Conservation (phyloP, 2,888 invertebrate species). For the Calameuta idolon region DNA sequence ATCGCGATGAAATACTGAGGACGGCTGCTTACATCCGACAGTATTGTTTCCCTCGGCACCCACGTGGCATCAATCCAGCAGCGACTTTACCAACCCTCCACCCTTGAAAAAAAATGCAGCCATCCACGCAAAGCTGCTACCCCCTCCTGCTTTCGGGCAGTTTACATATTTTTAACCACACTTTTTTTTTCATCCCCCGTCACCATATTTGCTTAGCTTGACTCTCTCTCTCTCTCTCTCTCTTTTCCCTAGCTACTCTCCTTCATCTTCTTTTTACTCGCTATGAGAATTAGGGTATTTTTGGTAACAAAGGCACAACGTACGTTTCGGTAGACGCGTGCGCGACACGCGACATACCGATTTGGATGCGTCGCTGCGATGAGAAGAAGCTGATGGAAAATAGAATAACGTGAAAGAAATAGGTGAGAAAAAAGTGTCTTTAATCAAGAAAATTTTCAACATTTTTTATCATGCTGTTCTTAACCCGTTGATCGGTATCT, state of each 20-base stretch:
- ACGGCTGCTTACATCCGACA: slow-evolving; percentile 20
- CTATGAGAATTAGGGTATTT: not conserved
- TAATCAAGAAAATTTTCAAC: too few species aligned
- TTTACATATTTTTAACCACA: slow-evolving; percentile 25
- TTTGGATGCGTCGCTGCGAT: not conserved
- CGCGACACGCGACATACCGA: not conserved
- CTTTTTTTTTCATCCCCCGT: slow-evolving; percentile 17
- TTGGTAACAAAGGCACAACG: not conserved
- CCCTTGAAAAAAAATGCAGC: too few species aligned
- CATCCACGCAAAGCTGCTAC: not conserved
- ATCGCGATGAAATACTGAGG: slow-evolving; percentile 24
- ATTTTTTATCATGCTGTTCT: too few species aligned
- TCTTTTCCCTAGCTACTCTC: not conserved
- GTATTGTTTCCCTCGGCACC: slow-evolving; percentile 26
- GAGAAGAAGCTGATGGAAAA: too few species aligned
- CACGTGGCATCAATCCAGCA: slow-evolving; percentile 26
- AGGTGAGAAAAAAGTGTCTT: too few species aligned
- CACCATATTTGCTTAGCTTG: slow-evolving; percentile 24
- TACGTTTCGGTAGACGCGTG: not conserved
- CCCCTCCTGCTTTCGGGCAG: not conserved
- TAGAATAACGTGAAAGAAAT: too few species aligned
- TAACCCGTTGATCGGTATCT: too few species aligned
- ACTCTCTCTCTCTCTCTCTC: slow-evolving; percentile 1
- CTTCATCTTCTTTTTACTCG: too few species aligned
- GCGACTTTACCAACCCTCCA: slow-evolving; percentile 9